Evolutionary conservation across 1,140 invertebrate species (phyloP), one percentile per base, ranked within the genome.

Genomic region (Pentalonia nigronervosa): DNA sequence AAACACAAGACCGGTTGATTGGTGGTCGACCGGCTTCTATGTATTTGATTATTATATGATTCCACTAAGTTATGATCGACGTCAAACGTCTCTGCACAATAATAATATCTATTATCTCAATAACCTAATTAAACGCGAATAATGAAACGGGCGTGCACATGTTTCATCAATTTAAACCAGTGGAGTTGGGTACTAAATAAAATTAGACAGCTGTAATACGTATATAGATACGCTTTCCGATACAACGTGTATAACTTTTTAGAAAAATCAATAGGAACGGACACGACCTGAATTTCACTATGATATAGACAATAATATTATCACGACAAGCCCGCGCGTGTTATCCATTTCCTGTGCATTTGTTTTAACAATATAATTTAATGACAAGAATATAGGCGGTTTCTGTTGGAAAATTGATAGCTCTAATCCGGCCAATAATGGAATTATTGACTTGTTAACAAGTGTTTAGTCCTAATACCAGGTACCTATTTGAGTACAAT

Each of bases 61-160:
- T n/a, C 60, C 30, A 76, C 60, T 76, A 76, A 76, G n/a, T 76
- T 76, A n/a, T 76, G 60, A 76, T 76, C 30, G 60, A 76, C n/a
- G 60, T 76, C 60, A 76, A 76, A 14, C 60, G 60, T 30, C 60
- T 67, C 60, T 6, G 30, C 17, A 30, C 56, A 76, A n/a, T 67
- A n/a, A 76, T 76, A 76, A 76, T n/a, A 76, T 76, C 60, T 17
- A 20, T 76, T n/a, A 76, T 76, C 60, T 76, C 60, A n/a, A 76
- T 76, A 76, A 76, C 60, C 60, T n/a, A 76, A 76, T 76, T 76
- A 76, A 76, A 76, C 60, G 60, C n/a, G 60, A 76, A 76, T 76
- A 76, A 76, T 17, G n/a, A 76, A n/a, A 76, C 17, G 60, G 60
- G n/a, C 60, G 60, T 76, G 60, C 30, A 76, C 60, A 34, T 76